These are phyloP conservation scores for Ophion obscuratus DNA, from an alignment of 2,888 invertebrate species.

Conservation along the genomic window DNA sequence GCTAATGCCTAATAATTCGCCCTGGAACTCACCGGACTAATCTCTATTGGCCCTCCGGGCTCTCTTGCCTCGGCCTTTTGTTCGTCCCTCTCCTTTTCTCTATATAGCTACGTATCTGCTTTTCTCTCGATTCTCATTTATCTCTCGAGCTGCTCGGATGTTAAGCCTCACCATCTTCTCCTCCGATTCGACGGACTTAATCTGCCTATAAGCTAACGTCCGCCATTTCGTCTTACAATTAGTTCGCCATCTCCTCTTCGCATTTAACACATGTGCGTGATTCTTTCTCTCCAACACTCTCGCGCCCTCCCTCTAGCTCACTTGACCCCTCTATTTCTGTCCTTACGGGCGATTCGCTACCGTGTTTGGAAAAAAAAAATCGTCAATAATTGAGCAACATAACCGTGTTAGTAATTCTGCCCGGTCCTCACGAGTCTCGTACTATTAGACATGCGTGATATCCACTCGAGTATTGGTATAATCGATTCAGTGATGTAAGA, in stretches of 20 bases:
- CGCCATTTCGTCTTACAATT: constrained; percentile 46
- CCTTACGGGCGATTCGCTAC: neutral
- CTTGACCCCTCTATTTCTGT: too few relatives aligned
- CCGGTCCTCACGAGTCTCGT: neutral
- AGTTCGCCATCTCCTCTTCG: constrained; percentile 17
- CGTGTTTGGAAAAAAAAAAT: constrained; percentile 27
- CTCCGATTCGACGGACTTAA: constrained; percentile 50
- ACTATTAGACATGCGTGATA: neutral
- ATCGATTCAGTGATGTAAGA: neutral
- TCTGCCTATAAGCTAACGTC: constrained; percentile 52
- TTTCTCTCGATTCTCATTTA: neutral
- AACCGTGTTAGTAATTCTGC: constrained; percentile 5
- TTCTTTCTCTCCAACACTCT: constrained; percentile 12
- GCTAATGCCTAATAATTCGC: constrained; percentile 69
- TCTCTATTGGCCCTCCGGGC: constrained; percentile 64
- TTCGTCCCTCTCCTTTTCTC: constrained; percentile 13
- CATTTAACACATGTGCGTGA: constrained; percentile 12
- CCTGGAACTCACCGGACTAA: constrained; percentile 68
- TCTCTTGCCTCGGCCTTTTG: constrained; percentile 38
- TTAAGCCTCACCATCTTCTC: constrained; percentile 32
- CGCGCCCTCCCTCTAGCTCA: neutral
- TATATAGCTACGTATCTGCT: neutral
- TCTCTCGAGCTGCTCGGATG: neutral
- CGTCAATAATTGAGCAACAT: constrained; percentile 1
- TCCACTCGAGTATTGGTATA: neutral